These are phyloP conservation scores for Calameuta idolon DNA, from an alignment of 2,888 invertebrate genomes.

Conservation along the genomic window DNA sequence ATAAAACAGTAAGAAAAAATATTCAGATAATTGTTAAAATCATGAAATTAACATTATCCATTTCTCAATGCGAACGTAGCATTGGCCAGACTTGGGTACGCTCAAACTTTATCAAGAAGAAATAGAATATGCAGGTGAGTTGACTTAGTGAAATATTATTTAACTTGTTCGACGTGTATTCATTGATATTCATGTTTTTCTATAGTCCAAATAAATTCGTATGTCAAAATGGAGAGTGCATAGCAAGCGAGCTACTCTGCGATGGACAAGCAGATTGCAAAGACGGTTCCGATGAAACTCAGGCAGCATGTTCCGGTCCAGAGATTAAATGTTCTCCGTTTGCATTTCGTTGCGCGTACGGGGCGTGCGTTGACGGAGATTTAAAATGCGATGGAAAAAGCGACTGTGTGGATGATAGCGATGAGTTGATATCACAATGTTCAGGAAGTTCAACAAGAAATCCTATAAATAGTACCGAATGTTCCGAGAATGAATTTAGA, in stretches of 20 bases:
- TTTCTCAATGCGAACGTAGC: neutral
- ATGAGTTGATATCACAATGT: constrained; percentile 63
- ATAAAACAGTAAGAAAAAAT: neutral
- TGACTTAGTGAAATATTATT: neutral
- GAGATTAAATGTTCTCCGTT: constrained; percentile 68
- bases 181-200: neutral
- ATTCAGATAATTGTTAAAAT: neutral
- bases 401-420: constrained; percentile 70
- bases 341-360: constrained; percentile 74
- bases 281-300: constrained; percentile 68
- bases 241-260: constrained; percentile 62
- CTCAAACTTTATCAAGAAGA: neutral
- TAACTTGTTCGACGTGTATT: neutral
- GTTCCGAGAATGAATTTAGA: constrained; percentile 39
- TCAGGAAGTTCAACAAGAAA: constrained; percentile 8
- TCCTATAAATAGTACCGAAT: constrained; percentile 22
- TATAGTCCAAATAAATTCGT: constrained; percentile 35
- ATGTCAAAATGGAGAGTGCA: constrained; percentile 64
- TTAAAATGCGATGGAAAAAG: constrained; percentile 69
- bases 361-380: constrained; percentile 73
- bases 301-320: constrained; percentile 43
- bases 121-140: neutral
- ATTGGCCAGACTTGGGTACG: neutral
- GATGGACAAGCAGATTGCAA: constrained; percentile 67
- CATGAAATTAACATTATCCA: neutral